Evolutionary conservation across 2,113 vertebrate genomes (phyloP).

Genomic region (Gadus chalcogrammus): DNA sequence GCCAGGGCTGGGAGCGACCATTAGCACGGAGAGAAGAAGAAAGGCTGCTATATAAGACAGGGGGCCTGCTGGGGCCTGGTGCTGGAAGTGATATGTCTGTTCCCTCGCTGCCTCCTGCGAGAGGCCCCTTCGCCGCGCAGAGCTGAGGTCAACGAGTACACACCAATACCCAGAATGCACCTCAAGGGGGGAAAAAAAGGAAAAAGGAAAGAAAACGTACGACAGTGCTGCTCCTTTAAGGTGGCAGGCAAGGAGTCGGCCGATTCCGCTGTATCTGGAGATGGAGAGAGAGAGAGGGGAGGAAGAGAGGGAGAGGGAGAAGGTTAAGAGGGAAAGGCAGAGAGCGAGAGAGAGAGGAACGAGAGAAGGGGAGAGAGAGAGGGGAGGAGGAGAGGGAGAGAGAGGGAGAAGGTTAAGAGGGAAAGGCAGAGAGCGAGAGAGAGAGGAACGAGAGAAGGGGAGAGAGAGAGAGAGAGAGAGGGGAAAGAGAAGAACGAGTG

Average conservation of each 20-base stretch:
- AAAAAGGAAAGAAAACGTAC: constrained; percentile 31
- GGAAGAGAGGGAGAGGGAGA: constrained; percentile 40
- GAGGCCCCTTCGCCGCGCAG: constrained; percentile 66
- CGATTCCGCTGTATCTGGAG: constrained; percentile 74
- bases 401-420: background rate
- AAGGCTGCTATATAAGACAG: constrained; percentile 38
- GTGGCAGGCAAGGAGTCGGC: constrained; percentile 81
- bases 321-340: constrained; percentile 33
- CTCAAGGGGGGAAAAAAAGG: constrained; percentile 35
- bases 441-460: constrained; percentile 10
- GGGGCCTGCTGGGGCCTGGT: too few relatives aligned
- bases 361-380: constrained; percentile 50
- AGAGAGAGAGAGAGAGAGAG: constrained; percentile 50
- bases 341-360: constrained; percentile 50
- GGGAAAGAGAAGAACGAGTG: constrained; percentile 54
- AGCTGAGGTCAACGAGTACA: constrained; percentile 73
- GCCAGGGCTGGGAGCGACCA: too few relatives aligned
- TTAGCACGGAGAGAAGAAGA: constrained; percentile 23
- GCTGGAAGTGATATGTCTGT: constrained; percentile 56
- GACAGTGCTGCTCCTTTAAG: constrained; percentile 80
- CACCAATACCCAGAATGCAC: constrained; percentile 74
- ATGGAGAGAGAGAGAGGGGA: constrained; percentile 45
- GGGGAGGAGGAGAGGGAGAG: constrained; percentile 16
- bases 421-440: too few relatives aligned
- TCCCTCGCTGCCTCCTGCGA: constrained; percentile 54